Base-by-base conservation (phyloP, 2,113 vertebrate genomes). In the Etheostoma spectabile region DNA sequence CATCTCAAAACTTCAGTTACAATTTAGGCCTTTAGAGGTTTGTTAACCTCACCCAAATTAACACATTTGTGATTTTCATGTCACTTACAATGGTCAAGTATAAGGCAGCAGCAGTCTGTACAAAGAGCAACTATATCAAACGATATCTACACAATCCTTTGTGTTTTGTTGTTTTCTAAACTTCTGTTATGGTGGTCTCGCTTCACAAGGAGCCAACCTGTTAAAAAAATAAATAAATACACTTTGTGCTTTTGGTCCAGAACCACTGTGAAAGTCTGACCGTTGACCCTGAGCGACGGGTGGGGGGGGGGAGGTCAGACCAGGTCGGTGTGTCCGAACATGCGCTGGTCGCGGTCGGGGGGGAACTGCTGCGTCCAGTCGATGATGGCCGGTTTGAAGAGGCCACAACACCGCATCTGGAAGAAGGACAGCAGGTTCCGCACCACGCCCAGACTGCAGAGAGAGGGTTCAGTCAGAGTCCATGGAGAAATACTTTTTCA, bases 361-460 rank as follows among this genome's bases (percentile, higher is more conserved):
- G 93, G 92, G 51, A 96, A 95, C 79, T 98, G 97, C 69, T 97
- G 96, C 10, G 96, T 97, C 98, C 97, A 99, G 85, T 99, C 97
- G 53, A 97, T 88, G 1, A 93, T 0, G 1, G 90, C 92, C 4
- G 96, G 96, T 78, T 97, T 99, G 80, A 95, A 95, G 91, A 97
- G 83, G 73, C 97, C 98, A 59, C 97, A 99, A 65, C 97, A 99
- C 8, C 96, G 87, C 77, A 98, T 96, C 46, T 96, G 97, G 89
- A 99, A 99, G 91, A 99, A 99, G 67, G 98, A 96, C 27, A 95
- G 95, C 51, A 99, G 89, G 91, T 99, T 99, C 95, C 96, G 94
- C 46, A 95, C 83, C 77, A 97, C 94, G 51, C 98, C 98, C 67
- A 95, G 89, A 88, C 98, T 99, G 83, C 84, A 48, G 48, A 74